These are phyloP conservation scores for Clitarchus hookeri DNA, from an alignment of 2,888 invertebrate species.

Conservation along the genomic window DNA sequence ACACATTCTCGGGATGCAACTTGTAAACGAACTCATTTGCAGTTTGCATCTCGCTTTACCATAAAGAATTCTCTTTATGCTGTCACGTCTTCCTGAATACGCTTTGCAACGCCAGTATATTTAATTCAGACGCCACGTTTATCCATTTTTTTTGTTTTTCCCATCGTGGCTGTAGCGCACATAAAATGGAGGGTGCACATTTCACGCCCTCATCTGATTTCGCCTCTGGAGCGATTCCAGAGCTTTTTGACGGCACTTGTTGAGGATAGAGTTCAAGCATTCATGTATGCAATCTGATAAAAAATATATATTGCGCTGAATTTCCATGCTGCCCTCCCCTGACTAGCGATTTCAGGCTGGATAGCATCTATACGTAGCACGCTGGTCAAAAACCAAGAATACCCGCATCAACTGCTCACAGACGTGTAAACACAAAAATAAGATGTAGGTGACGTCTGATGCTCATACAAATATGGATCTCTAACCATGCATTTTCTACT, in stretches of 20 bases:
- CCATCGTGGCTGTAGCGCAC: neutral
- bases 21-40: neutral
- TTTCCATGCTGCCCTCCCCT: neutral
- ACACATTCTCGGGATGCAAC: neutral
- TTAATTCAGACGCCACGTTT: neutral
- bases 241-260: neutral
- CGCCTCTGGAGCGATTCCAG: slow-evolving; percentile 7
- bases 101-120: neutral
- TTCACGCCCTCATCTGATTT: neutral
- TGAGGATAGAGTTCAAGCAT: neutral
- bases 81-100: neutral
- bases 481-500: no score
- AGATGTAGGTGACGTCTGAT: no score
- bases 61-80: neutral
- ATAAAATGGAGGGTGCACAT: neutral
- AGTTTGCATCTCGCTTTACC: neutral
- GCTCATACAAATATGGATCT: no score
- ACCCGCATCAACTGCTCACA: neutral
- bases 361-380: neutral
- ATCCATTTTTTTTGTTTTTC: neutral
- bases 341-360: neutral
- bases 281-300: neutral
- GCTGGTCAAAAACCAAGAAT: neutral
- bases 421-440: no score
- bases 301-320: neutral